phyloP scores from a whole-genome alignment of 2,888 invertebrate genomes.

The Troides aeacus region DNA sequence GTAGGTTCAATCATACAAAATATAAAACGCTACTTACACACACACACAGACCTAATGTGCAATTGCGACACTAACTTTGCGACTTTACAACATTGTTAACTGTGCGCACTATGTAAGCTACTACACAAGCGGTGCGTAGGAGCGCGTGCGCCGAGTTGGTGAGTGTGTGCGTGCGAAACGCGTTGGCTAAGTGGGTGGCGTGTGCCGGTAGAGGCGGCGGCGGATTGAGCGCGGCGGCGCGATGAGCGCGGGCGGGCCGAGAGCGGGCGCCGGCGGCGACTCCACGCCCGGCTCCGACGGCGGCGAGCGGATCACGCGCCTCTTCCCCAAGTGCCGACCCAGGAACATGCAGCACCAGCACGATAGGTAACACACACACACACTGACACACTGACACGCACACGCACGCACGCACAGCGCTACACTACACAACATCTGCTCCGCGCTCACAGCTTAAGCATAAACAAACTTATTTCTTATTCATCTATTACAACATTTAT shows the following conservation, averaged over 20 bases:
- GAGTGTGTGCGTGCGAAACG: slow-evolving; percentile 15
- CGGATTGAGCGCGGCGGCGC: slow-evolving; percentile 64
- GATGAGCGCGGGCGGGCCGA: slow-evolving; percentile 74
- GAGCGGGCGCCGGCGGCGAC: slow-evolving; percentile 74
- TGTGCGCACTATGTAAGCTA: no score
- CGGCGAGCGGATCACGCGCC: slow-evolving; percentile 88
- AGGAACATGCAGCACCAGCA: slow-evolving; percentile 77
- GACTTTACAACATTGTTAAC: no score
- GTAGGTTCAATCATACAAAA: no score
- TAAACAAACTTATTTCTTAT: not conserved
- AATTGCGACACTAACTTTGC: no score
- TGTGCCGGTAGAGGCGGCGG: slow-evolving; percentile 66
- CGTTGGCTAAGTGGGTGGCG: slow-evolving; percentile 51
- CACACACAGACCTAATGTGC: no score
- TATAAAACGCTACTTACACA: no score
- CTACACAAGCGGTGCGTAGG: no score
- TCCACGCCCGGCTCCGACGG: slow-evolving; percentile 78
- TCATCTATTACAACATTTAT: no score
- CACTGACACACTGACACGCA: no score
- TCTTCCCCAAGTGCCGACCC: slow-evolving; percentile 93
- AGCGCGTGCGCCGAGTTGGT: no score
- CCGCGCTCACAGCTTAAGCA: not conserved
- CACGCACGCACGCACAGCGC: not conserved
- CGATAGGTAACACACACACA: slow-evolving; percentile 54
- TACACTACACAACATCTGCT: not conserved